Evolutionary conservation across 2,113 vertebrate genomes (phyloP).

Genomic region (Prinia subflava): DNA sequence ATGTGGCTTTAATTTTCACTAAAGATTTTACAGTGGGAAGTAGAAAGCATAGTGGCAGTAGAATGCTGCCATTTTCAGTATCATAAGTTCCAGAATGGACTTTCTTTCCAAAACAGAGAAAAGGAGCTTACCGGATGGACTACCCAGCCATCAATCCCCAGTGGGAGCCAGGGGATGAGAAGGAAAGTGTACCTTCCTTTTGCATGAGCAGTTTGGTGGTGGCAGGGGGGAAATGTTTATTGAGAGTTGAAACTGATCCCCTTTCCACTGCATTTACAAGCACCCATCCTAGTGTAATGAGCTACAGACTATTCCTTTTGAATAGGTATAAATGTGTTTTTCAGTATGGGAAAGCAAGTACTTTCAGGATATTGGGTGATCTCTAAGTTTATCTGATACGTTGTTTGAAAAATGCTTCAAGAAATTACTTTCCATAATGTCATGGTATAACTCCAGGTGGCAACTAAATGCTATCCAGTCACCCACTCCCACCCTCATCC

Average conservation of each 20-base stretch:
- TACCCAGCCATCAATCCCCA: background rate
- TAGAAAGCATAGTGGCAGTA: background rate
- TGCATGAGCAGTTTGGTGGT: background rate
- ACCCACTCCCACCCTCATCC: accelerated
- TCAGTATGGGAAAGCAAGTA: background rate
- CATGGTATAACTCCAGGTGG: background rate
- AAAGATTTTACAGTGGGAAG: background rate
- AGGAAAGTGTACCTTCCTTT: background rate
- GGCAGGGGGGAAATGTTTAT: background rate
- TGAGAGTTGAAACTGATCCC: background rate
- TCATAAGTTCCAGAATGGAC: background rate
- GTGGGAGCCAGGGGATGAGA: background rate
- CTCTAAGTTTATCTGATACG: background rate
- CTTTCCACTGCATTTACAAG: background rate
- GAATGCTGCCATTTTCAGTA: background rate
- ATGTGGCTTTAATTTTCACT: background rate
- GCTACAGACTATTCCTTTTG: background rate
- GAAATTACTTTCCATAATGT: background rate
- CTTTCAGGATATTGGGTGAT: background rate
- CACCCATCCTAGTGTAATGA: background rate
- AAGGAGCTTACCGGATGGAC: background rate
- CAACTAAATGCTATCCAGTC: background rate
- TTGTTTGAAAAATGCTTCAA: background rate
- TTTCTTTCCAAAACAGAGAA: background rate
- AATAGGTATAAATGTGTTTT: background rate